Evolutionary conservation across 2,797 vertebrate genomes (phyloP).

Genomic region (Sternotherus odoratus): DNA sequence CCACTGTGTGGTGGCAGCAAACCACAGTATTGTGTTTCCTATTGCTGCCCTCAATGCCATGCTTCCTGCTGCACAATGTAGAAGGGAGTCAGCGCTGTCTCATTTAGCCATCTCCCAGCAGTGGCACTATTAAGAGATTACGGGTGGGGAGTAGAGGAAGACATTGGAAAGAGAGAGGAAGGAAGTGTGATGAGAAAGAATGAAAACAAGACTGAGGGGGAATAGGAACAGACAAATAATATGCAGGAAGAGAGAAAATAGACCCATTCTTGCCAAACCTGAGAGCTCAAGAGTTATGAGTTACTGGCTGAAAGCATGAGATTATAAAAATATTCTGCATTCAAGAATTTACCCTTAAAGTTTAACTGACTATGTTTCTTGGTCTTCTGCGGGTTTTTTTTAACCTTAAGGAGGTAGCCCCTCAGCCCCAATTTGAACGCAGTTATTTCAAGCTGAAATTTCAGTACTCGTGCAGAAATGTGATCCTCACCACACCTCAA

Average conservation of each 20-base stretch:
- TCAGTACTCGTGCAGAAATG: not conserved
- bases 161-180: not conserved
- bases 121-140: not conserved
- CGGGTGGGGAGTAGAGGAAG: not conserved
- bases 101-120: not conserved
- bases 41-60: not conserved
- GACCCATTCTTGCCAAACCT: not conserved
- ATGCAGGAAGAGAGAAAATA: not conserved
- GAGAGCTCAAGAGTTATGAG: not conserved
- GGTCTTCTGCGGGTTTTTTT: not conserved
- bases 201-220: conserved; percentile 3
- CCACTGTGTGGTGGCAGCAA: not conserved
- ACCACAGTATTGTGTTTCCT: not conserved
- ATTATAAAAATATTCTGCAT: not conserved
- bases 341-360: not conserved
- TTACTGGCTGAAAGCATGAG: not conserved
- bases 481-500: not conserved
- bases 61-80: not conserved
- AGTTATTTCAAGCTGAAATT: not conserved
- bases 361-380: not conserved
- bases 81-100: not conserved
- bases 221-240: not conserved
- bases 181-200: not conserved
- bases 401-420: not conserved
- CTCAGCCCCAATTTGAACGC: not conserved